phyloP scores from a whole-genome alignment of 2,797 vertebrate species.

The Scarus forsteni region DNA sequence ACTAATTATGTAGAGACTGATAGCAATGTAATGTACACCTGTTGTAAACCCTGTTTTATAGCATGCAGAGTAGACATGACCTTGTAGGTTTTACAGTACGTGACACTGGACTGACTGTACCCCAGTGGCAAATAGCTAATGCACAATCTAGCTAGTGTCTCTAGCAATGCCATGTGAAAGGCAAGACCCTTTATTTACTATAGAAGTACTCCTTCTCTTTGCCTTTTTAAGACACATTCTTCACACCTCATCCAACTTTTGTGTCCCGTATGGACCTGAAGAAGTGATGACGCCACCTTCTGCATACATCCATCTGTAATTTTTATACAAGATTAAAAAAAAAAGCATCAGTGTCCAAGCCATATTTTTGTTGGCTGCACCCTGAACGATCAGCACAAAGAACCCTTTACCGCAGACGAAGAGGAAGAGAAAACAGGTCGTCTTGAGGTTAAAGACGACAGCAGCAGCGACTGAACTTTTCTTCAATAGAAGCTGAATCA shows the following conservation, averaged over 20 bases:
- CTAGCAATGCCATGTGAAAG: slow-evolving; percentile 59
- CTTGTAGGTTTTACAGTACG: slow-evolving; percentile 69
- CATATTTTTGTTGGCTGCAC: slow-evolving; percentile 66
- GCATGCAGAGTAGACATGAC: slow-evolving; percentile 77
- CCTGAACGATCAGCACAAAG: slow-evolving; percentile 47
- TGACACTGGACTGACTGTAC: slow-evolving; percentile 63
- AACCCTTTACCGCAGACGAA: slow-evolving; percentile 75
- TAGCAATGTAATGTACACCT: slow-evolving; percentile 71
- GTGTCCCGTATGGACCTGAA: slow-evolving; percentile 34
- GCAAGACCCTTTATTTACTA: slow-evolving; percentile 69
- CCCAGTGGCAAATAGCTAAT: slow-evolving; percentile 76
- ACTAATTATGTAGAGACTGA: slow-evolving; percentile 71
- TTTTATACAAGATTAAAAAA: slow-evolving; percentile 58
- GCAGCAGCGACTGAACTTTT: slow-evolving; percentile 32
- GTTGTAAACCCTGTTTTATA: slow-evolving; percentile 75
- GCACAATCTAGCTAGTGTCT: slow-evolving; percentile 73
- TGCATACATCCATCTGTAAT: slow-evolving; percentile 32
- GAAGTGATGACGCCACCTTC: slow-evolving; percentile 22
- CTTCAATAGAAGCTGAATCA: slow-evolving; percentile 46
- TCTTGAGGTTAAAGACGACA: slow-evolving; percentile 21
- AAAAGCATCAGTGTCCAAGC: slow-evolving; percentile 59
- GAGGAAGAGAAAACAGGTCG: slow-evolving; percentile 29
- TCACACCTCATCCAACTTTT: slow-evolving; percentile 43
- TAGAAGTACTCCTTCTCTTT: slow-evolving; percentile 22
- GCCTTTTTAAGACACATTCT: slow-evolving; percentile 37